Conservation (phyloP, 2,888 invertebrate species). For the Petrophora chlorosata region DNA sequence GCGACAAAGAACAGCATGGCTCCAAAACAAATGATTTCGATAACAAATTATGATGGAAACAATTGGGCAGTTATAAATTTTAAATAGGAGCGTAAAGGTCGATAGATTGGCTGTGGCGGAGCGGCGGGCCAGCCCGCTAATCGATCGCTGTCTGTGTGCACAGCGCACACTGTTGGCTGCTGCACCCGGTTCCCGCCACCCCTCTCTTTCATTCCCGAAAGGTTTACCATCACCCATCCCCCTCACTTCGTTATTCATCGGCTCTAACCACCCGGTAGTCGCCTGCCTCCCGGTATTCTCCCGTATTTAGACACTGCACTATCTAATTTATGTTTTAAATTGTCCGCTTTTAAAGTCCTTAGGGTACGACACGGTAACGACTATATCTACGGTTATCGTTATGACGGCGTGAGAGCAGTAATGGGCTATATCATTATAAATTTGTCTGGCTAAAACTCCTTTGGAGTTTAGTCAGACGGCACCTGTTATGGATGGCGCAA, state of each 20-base stretch:
- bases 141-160: conserved; percentile 81
- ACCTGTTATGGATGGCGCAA: conserved; percentile 61
- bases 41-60: conserved; percentile 50
- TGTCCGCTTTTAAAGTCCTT: conserved; percentile 69
- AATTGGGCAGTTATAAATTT: conserved; percentile 65
- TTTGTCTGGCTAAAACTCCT: conserved; percentile 61
- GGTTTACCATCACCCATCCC: conserved; percentile 64
- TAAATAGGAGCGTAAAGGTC: conserved; percentile 68
- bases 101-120: conserved; percentile 71
- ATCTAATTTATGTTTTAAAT: conserved; percentile 82
- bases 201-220: conserved; percentile 64
- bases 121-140: conserved; percentile 69
- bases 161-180: conserved; percentile 64
- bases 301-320: conserved; percentile 80
- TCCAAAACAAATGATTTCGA: conserved; percentile 42
- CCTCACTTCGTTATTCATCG: conserved; percentile 77
- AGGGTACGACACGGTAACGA: conserved; percentile 60
- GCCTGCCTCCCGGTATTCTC: conserved; percentile 72
- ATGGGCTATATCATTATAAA: conserved; percentile 75
- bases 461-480: conserved; percentile 46
- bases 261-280: conserved; percentile 79
- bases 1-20: conserved; percentile 23
- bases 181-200: conserved; percentile 63
- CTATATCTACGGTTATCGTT: conserved; percentile 72
- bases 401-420: conserved; percentile 61